Evolutionary conservation across 2,797 vertebrate genomes (phyloP).

Genomic region (Centroberyx gerrardi): DNA sequence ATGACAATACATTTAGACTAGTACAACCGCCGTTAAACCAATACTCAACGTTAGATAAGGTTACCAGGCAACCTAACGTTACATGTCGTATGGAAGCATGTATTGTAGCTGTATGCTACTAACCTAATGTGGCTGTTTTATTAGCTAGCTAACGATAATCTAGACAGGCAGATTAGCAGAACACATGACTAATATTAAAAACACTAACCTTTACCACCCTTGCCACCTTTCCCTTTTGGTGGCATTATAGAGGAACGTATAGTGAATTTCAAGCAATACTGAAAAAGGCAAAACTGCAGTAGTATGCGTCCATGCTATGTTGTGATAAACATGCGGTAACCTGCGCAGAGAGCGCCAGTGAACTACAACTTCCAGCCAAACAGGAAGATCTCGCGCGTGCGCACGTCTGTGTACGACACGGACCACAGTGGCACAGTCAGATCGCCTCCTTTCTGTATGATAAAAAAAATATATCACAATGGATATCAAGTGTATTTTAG

Average conservation of each 20-base stretch:
- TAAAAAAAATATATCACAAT: too few species aligned
- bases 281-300: neutral
- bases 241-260: conserved; percentile 73
- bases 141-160: too few species aligned
- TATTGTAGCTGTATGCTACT: neutral
- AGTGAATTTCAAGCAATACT: neutral
- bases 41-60: neutral
- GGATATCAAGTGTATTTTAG: rapidly evolving
- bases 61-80: neutral
- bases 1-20: neutral
- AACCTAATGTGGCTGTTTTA: neutral
- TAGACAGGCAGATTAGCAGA: too few species aligned
- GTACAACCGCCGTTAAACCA: neutral
- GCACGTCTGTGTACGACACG: too few species aligned
- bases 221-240: conserved; percentile 87
- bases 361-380: neutral
- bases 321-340: conserved; percentile 37
- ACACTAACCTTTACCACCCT: conserved; percentile 85
- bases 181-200: too few species aligned
- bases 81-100: neutral
- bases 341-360: conserved; percentile 5
- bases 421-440: too few species aligned
- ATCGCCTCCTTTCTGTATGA: too few species aligned
- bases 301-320: neutral
- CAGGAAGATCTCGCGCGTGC: neutral